A percentile compares a stretch with the other conserved stretches of the same genome.
phyloP scores from a whole-genome alignment of 2,888 invertebrate genomes.

The Heteromurus nitidus region DNA sequence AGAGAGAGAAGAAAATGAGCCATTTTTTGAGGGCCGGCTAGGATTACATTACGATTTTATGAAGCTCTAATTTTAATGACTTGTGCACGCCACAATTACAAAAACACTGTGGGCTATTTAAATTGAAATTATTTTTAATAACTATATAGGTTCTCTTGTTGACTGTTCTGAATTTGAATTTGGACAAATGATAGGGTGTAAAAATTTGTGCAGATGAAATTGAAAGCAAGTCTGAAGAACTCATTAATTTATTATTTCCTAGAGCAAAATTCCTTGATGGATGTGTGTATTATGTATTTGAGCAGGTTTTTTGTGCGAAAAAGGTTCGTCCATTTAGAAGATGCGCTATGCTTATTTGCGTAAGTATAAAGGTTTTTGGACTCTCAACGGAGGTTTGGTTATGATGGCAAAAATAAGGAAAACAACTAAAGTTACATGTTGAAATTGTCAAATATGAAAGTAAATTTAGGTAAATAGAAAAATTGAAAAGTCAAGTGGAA shows the following conservation, averaged over 20 bases:
- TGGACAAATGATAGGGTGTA: not conserved
- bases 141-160: conserved; percentile 25
- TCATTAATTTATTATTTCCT: conserved; percentile 29
- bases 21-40: not conserved
- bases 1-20: not conserved
- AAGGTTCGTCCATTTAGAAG: too few relatives aligned
- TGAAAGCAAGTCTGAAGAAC: conserved; percentile 28
- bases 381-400: too few relatives aligned
- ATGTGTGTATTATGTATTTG: too few relatives aligned
- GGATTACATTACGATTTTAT: not conserved
- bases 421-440: too few relatives aligned
- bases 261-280: conserved; percentile 11
- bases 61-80: conserved; percentile 30
- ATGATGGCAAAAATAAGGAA: too few relatives aligned
- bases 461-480: too few relatives aligned
- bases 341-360: too few relatives aligned
- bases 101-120: conserved; percentile 25
- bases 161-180: not conserved
- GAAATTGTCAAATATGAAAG: too few relatives aligned
- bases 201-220: conserved; percentile 1
- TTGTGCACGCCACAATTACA: conserved; percentile 13
- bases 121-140: conserved; percentile 26
- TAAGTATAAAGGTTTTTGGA: too few relatives aligned
- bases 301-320: too few relatives aligned
- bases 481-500: too few relatives aligned